Evolutionary conservation across 1,140 invertebrate genomes (phyloP), one percentile per base, ranked within the genome.

Genomic region (Euwallacea fornicatus): DNA sequence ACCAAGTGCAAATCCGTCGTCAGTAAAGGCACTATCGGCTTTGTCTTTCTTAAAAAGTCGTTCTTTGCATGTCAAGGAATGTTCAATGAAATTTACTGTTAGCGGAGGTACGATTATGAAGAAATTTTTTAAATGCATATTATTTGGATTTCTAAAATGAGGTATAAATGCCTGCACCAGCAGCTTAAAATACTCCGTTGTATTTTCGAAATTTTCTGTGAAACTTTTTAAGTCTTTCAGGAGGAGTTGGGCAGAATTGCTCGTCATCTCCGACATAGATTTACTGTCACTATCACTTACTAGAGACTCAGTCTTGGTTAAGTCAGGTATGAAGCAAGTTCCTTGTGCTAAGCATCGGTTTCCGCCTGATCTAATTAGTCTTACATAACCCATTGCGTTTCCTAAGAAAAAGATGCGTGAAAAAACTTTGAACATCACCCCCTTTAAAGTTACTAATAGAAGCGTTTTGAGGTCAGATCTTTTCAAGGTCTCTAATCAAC

Each of bases 1-100:
- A 89, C 97, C 97, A 88, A 99, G 95, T 33, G 96, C 93, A 85
- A 99, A 99, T 44, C 98, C 98, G 84, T 99, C 98, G 83, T 99
- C 97, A 7, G 95, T 97, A 82, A 99, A 99, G 4, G 93, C 88
- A 66, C 93, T 92, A 33, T 91, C 93, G 11, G 87, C 82, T 80
- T 92, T 91, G 76, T 95, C 94, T 77, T 95, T 96, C 76, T 93
- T 93, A 74, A 85, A 88, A 82, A 99, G 89, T 81, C 95, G 94
- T 76, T 98, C 95, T 81, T 98, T 98, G 75, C 92, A 93, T 15
- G 90, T 88, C 60, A 98, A 89, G 21, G 94, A 91, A 80, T 98
- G 90, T 79, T 99, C 96, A 10, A 99, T 89, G 84, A 93, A 98
- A 82, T 98, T 99, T 61, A 99, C 85, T 4, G 94, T 98, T 73